phyloP scores from a whole-genome alignment of 2,113 vertebrate species.

The Cichladusa arquata region DNA sequence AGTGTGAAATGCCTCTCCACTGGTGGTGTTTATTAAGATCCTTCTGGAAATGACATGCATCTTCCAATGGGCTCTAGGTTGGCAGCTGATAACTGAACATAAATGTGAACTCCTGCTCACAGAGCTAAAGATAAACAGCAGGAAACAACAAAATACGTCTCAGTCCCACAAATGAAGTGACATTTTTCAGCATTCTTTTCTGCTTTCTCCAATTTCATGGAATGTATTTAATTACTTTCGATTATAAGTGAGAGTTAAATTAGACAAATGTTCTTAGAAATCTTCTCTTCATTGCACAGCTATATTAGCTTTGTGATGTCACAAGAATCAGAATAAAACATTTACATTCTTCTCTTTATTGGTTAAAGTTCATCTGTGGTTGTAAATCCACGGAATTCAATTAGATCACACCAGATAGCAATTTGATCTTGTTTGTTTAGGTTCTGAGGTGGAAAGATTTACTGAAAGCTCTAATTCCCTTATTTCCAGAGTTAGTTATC shows the following conservation, averaged over 20 bases:
- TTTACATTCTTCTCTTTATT: conserved; percentile 38
- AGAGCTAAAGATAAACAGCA: conserved; percentile 51
- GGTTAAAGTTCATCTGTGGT: conserved; percentile 1
- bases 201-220: conserved; percentile 25
- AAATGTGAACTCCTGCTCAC: conserved; percentile 53
- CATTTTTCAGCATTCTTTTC: conserved; percentile 9
- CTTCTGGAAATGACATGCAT: conserved; percentile 48
- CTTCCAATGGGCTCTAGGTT: conserved; percentile 25
- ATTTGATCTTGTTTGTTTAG: conserved; percentile 26
- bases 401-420: conserved; percentile 35
- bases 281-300: conserved; percentile 4
- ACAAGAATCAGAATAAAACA: conserved; percentile 39
- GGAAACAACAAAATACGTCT: conserved; percentile 40
- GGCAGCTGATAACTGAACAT: conserved; percentile 30
- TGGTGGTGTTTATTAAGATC: conserved; percentile 47
- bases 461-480: conserved; percentile 13
- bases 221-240: conserved; percentile 44
- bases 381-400: conserved; percentile 44
- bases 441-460: conserved; percentile 31
- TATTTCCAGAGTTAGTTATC: conserved; percentile 2
- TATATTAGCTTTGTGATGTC: conserved; percentile 50
- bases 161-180: neutral
- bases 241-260: conserved; percentile 48
- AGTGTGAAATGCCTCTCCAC: conserved; percentile 43
- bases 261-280: conserved; percentile 40